Evolutionary conservation across 2,113 vertebrate species (phyloP), one percentile per base, ranked within the genome.

Genomic region (Nanger granti): DNA sequence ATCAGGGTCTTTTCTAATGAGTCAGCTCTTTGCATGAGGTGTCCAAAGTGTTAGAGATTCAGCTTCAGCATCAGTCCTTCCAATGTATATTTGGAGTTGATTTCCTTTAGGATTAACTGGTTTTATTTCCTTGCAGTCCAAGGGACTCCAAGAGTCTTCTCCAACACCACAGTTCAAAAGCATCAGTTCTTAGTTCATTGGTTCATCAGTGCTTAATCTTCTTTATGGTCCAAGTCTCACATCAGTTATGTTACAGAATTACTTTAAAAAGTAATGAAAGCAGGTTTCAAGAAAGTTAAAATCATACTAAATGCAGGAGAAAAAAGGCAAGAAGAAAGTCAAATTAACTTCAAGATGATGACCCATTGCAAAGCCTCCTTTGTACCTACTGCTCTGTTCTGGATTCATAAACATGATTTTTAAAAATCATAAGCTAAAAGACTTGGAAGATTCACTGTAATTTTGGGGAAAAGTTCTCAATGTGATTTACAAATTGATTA

Each of bases 401-500:
- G 52, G 22, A 31, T 76, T 96, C 73, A 93, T 4, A 8, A 55
- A 44, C 57, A 69, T 20, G 3, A 86, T 3, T 92, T 73, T 97
- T 91, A 15, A 47, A 22, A 57, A 44, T 91, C 95, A 7, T 41
- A 91, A 90, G 52, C 80, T 59, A 47, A 47, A 79, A 97, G 22
- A 37, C 0, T 2, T 60, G 52, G 29, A 57, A 92, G 17, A 85
- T 93, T 80, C 26, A 92, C 41, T 95, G 28, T 3, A 94, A 26
- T 64, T 80, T 96, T 79, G 55, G 8, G 66, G 24, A 26, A 94
- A 76, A 94, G 4, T 41, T 93, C 83, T 76, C 60, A 57, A 54
- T 34, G n/a, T 34, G 11, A 97, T 64, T 97, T 97, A 76, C 26
- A 96, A 95, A 97, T 26, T 97, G 29, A 80, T 97, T 93, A 89